Evolutionary conservation across 30 jellyfish, hydroid and myxozoan genomes (phyloP).

Genomic region (Hydractinia echinata): DNA sequence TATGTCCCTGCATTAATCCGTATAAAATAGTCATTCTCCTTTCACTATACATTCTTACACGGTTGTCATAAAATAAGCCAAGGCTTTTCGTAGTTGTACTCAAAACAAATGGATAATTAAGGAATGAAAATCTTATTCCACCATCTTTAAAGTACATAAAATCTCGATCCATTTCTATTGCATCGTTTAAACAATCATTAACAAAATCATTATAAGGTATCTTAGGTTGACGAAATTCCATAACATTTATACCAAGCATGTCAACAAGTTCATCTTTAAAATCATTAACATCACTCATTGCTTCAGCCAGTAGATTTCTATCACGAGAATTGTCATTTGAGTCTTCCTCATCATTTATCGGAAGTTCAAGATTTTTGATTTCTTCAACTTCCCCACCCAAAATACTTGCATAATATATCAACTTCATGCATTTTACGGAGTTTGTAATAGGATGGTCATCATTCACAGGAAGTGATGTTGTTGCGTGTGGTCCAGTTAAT

Average conservation of each 20-base stretch:
- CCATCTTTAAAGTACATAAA: conserved; percentile 55
- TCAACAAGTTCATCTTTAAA: conserved; percentile 41
- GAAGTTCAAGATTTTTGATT: neutral
- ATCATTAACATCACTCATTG: neutral
- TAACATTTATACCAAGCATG: conserved; percentile 25
- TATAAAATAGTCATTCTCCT: conserved; percentile 48
- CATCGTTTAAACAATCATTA: conserved; percentile 62
- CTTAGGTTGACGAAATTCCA: conserved; percentile 53
- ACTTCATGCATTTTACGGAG: conserved; percentile 61
- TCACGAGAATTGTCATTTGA: conserved; percentile 2
- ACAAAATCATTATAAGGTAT: conserved; percentile 57
- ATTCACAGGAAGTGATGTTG: conserved; percentile 40
- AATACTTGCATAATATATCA: conserved; percentile 58
- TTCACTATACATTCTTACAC: conserved; percentile 79
- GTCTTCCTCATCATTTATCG: neutral
- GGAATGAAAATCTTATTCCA: conserved; percentile 61
- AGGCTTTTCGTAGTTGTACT: conserved; percentile 70
- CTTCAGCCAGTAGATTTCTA: neutral
- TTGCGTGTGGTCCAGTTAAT: conserved; percentile 41
- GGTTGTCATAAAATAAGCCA: conserved; percentile 77
- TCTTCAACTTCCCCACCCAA: conserved; percentile 58
- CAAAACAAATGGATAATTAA: conserved; percentile 58
- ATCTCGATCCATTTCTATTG: conserved; percentile 81
- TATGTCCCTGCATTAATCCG: conserved; percentile 50
- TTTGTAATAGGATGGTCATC: conserved; percentile 57